These are phyloP conservation scores for Patiria miniata DNA, from an alignment of 35 echinoderm and acorn worm species.

Conservation along the genomic window DNA sequence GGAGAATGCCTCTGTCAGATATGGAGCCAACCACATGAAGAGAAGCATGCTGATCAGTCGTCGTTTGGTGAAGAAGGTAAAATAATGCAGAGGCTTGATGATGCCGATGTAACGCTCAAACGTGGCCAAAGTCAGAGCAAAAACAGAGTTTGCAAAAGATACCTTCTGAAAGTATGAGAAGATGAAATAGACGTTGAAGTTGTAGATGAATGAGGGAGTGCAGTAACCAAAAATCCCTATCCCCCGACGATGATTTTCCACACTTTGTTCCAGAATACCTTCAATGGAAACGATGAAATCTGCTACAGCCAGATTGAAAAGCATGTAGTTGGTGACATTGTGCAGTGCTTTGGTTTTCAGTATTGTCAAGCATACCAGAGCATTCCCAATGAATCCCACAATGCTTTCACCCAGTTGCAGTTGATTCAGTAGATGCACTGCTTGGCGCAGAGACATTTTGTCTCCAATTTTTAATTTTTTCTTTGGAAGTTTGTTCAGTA, in stretches of 20 bases:
- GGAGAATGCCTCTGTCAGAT: not conserved
- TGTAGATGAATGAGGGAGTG: not conserved
- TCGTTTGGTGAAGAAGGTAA: not conserved
- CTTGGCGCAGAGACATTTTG: no score
- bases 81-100: not conserved
- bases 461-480: no score
- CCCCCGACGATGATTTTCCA: not conserved
- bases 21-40: not conserved
- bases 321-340: conserved; percentile 12
- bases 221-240: not conserved
- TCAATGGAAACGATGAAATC: not conserved
- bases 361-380: not conserved
- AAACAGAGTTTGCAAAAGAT: not conserved
- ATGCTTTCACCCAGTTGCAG: not conserved
- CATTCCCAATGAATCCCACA: not conserved
- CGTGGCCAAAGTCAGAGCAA: not conserved
- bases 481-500: no score
- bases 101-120: not conserved
- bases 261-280: not conserved
- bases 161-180: not conserved
- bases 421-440: no score
- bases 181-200: not conserved
- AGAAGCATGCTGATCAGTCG: not conserved
- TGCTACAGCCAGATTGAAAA: not conserved
- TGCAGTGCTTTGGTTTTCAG: conserved; percentile 1